Conservation (phyloP, 2,113 vertebrate genomes). For the Poeciliopsis turrubarensis region DNA sequence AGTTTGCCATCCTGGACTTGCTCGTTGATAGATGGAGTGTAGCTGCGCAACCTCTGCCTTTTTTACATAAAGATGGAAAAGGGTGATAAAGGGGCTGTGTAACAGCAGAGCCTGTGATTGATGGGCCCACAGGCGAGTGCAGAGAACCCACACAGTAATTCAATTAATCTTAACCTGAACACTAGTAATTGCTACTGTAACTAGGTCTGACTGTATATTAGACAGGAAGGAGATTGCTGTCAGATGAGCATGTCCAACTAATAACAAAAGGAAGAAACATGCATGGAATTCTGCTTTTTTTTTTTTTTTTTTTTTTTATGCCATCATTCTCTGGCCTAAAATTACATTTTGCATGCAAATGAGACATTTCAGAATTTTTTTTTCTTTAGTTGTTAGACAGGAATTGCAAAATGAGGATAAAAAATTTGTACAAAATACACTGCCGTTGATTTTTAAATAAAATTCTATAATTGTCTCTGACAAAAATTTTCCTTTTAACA, state of each 20-base stretch:
- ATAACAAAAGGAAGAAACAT: conserved; percentile 72
- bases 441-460: neutral
- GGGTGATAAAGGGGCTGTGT: conserved; percentile 64
- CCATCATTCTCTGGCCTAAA: conserved; percentile 70
- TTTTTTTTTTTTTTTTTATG: too few relatives aligned
- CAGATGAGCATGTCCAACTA: conserved; percentile 66
- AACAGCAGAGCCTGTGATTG: conserved; percentile 61
- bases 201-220: conserved; percentile 69
- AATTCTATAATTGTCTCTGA: conserved; percentile 3
- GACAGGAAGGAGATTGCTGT: conserved; percentile 75
- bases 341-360: conserved; percentile 88
- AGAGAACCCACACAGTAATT: conserved; percentile 75
- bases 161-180: conserved; percentile 80
- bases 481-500: conserved; percentile 5
- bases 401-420: conserved; percentile 42
- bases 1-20: conserved; percentile 62
- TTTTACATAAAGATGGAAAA: conserved; percentile 76
- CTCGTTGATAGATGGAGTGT: conserved; percentile 77
- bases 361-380: conserved; percentile 78
- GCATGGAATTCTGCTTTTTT: conserved; percentile 64
- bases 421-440: conserved; percentile 12
- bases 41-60: conserved; percentile 64
- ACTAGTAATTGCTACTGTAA: conserved; percentile 79
- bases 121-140: conserved; percentile 69
- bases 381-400: conserved; percentile 80